phyloP scores from a whole-genome alignment of 2,797 vertebrate species.

The Spondyliosoma cantharus region DNA sequence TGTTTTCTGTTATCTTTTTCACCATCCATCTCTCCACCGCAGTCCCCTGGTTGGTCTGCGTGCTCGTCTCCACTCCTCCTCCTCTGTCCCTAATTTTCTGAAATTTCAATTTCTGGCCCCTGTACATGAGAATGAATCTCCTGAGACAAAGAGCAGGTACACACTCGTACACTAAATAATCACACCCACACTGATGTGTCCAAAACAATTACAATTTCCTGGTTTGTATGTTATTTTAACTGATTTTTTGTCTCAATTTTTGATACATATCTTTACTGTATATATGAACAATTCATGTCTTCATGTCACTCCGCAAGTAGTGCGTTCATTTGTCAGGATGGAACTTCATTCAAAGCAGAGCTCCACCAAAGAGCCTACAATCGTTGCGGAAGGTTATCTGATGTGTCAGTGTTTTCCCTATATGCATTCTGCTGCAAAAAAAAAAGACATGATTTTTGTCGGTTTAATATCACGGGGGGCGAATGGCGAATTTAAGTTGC shows the following conservation, averaged over 20 bases:
- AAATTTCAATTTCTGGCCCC: conserved; percentile 99
- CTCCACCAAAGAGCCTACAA: no score
- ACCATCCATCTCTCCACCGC: conserved; percentile 66
- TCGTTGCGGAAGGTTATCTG: no score
- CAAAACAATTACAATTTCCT: neutral
- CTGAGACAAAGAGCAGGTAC: conserved; percentile 91
- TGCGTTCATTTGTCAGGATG: no score
- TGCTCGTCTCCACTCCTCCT: conserved; percentile 94
- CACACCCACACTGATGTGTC: neutral
- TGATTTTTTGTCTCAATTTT: neutral
- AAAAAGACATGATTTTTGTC: no score
- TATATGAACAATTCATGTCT: no score
- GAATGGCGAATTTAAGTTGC: no score
- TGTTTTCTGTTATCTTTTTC: conserved; percentile 47
- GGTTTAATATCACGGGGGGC: no score
- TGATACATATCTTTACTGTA: neutral
- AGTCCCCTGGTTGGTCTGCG: conserved; percentile 90
- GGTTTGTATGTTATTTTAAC: neutral
- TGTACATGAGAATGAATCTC: conserved; percentile 93
- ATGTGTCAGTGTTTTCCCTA: no score
- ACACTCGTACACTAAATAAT: conserved; percentile 34
- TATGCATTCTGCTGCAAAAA: no score
- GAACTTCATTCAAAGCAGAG: no score
- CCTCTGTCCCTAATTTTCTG: conserved; percentile 99
- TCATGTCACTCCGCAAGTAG: no score